phyloP scores from a whole-genome alignment of 1,140 invertebrate genomes.

The Pygmarrhopalites habei region DNA sequence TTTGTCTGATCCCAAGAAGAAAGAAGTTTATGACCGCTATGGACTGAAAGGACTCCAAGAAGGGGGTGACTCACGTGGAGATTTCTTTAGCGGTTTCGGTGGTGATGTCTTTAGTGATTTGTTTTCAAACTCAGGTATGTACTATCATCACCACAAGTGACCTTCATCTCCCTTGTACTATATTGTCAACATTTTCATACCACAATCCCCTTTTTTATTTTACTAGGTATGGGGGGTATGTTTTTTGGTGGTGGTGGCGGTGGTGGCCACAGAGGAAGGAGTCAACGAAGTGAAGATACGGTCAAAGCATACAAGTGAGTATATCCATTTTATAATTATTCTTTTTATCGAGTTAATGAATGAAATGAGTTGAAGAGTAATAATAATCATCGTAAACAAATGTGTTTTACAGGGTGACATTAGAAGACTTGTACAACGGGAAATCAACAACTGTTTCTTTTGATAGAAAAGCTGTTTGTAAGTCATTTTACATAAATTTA shows the following conservation, averaged over 20 bases:
- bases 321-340: background rate
- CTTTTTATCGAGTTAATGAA: background rate
- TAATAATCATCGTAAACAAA: no score
- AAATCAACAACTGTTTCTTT: constrained; percentile 73
- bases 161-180: no score
- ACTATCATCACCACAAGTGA: no score
- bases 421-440: constrained; percentile 89
- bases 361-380: no score
- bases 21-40: constrained; percentile 64
- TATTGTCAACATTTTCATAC: no score
- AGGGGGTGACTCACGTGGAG: constrained; percentile 54
- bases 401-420: constrained; percentile 68
- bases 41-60: constrained; percentile 73
- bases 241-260: constrained; percentile 45
- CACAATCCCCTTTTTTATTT: no score
- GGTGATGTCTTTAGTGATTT: constrained; percentile 56
- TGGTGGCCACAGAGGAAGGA: constrained; percentile 46
- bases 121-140: constrained; percentile 52
- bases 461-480: constrained; percentile 80
- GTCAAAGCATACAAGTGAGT: constrained; percentile 57
- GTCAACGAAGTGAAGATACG: constrained; percentile 43
- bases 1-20: constrained; percentile 55
- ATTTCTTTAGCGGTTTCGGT: constrained; percentile 45
- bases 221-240: constrained; percentile 50
- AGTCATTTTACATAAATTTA: no score